Evolutionary conservation across 2,797 vertebrate genomes (phyloP), one percentile per base, ranked within the genome.

Genomic region (Phalanger gymnotis): DNA sequence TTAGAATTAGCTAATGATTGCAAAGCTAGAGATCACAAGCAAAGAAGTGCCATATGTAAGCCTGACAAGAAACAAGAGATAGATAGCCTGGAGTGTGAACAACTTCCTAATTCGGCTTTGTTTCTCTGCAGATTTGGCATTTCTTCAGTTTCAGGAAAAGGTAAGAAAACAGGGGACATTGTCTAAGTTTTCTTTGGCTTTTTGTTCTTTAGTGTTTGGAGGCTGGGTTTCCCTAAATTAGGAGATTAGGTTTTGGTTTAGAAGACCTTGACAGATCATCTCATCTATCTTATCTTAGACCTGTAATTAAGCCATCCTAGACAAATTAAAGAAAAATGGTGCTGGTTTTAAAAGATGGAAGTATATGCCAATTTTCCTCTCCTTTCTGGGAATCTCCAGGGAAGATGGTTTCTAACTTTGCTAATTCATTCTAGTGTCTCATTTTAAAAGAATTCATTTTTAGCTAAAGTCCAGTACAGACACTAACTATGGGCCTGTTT

Each of bases 111-210:
- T 96, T 96, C 81, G 96, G 90, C 87, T 95, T 55, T 98, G 96
- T 53, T 98, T 98, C 97, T 25, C 93, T 96, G 51, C 95, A 99
- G 99, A 98, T 99, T 99, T 98, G 99, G 99, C 2, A 97, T 99
- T 96, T 97, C 99, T 91, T 90, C 98, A 0, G 98, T 98, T 94
- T 92, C 98, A 19, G 94, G 98, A 66, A 99, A 98, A 98, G 99
- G 99, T 94, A 98, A 99, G 98, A 94, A 54, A 94, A 94, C 61
- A 96, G 92, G 95, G 56, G 94, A 14, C 94, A 95, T 11, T 92
- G 73, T 96, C 81, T 93, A 95, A 57, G 22, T 95, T 97, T 56
- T 54, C 28, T 94, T 94, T 89, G 27, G 58, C 53, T 93, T 95
- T 27, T 95, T 56, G 28, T 97, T 94, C 22, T 95, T 55, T 25